Evolutionary conservation across 2,888 invertebrate species (phyloP), one percentile per base, ranked within the genome.

Genomic region (Drosophila parthenogenetica): DNA sequence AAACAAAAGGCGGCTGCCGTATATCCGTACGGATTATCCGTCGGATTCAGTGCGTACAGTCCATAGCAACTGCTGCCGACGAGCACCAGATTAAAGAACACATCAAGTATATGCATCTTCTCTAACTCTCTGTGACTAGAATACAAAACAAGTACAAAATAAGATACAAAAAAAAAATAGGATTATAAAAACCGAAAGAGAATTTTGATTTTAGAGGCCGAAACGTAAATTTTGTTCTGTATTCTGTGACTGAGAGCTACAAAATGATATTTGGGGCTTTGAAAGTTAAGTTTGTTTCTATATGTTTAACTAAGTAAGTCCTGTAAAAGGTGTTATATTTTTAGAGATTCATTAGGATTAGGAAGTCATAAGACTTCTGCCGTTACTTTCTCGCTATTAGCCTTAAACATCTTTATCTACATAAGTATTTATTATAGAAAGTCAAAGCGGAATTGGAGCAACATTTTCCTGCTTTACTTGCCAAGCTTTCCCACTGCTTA

Each of bases 1-100:
- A 87, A 59, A 14, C 81, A 72, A n/a, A 90, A 78, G 0, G 84
- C 77, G 4, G 81, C 80, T 11, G 87, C 84, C 13, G 69, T 39
- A 54, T 76, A 89, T 0, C 74, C 89, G 25, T 84, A 90, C 0
- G 85, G 81, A 40, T 82, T 50, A 0, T 76, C 75, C 0, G 17
- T 17, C n/a, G 79, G 77, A 3, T 43, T 46, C 7, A 90, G 11
- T 0, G 46, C 2, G 14, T 55, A 63, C 57, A 90, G 54, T 8
- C 79, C 79, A 35, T 81, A 89, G 11, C 60, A 51, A 17, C 86
- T 73, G 17, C 77, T 75, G 32, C 66, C 73, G 1, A 85, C 46
- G 10, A 89, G 61, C 3, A 78, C 2, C 4, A 77, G 1, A 37
- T 80, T 69, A 2, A 50, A 29, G 1, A 63, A 2, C 1, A 48